Conservation (phyloP, 2,797 vertebrate species). For the Anomalospiza imberbis region DNA sequence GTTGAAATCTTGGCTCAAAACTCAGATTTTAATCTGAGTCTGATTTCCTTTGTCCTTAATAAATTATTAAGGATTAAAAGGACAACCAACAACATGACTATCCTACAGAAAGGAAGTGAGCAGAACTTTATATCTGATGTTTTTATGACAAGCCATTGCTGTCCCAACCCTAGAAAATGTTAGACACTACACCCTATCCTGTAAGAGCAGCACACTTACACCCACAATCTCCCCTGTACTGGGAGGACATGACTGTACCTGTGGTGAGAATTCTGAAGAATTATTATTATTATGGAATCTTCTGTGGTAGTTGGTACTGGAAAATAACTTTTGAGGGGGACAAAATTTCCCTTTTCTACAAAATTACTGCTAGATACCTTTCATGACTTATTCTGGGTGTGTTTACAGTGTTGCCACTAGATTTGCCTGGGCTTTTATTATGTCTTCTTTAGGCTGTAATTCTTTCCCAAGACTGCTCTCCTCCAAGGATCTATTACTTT, state of each 20-base stretch:
- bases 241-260: background rate
- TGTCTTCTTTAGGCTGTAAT: background rate
- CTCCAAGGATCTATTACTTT: background rate
- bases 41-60: background rate
- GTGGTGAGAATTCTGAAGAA: background rate
- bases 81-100: background rate
- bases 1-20: background rate
- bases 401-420: background rate
- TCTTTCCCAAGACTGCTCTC: background rate
- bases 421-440: background rate
- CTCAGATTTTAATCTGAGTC: background rate
- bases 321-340: background rate
- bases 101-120: background rate
- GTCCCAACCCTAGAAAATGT: background rate
- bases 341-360: background rate
- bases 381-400: background rate
- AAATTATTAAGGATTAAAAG: background rate
- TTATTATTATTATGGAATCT: background rate
- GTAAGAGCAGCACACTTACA: background rate
- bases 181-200: rapidly evolving
- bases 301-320: background rate
- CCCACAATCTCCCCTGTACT: rapidly evolving
- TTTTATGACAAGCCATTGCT: background rate
- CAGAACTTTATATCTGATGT: background rate
- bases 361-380: background rate